Percentiles rank a stretch among this genome's conserved stretches.
Evolutionary conservation across 2,888 invertebrate species (phyloP).

Genomic region (Drosophila tanythrix): DNA sequence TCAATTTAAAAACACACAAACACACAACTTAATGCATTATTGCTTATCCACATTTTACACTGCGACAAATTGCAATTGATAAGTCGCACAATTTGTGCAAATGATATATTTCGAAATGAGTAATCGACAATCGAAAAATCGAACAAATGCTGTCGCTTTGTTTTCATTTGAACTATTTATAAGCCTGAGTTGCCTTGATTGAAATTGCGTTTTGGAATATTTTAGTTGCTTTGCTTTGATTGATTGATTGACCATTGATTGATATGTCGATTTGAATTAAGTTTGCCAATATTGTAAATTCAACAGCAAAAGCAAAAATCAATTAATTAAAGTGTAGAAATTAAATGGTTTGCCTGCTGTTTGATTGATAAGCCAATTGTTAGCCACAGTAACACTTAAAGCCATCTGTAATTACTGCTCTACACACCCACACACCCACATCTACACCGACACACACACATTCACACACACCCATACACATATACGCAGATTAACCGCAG

Average conservation of each 20-base stretch:
- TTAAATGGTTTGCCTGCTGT: constrained; percentile 9
- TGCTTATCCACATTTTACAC: neutral
- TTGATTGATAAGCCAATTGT: constrained; percentile 37
- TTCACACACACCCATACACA: constrained; percentile 7
- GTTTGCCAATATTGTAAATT: constrained; percentile 15
- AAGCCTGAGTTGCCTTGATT: neutral
- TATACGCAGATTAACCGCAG: constrained; percentile 8
- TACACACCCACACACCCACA: constrained; percentile 7
- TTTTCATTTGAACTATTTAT: neutral
- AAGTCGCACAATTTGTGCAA: neutral
- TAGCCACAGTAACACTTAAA: constrained; percentile 37
- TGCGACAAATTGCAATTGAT: neutral
- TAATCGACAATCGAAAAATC: neutral
- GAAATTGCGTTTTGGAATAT: no score
- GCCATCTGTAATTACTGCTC: constrained; percentile 48
- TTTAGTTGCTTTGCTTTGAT: neutral
- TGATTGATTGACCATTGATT: neutral
- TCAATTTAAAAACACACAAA: neutral
- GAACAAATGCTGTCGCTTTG: neutral
- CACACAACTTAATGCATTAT: neutral
- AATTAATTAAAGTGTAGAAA: constrained; percentile 30
- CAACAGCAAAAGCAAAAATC: constrained; percentile 46
- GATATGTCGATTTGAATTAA: neutral
- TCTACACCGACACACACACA: constrained; percentile 11
- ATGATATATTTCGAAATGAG: neutral